These are phyloP conservation scores for Dioctria rufipes DNA, from an alignment of 2,888 invertebrate genomes.

Conservation along the genomic window DNA sequence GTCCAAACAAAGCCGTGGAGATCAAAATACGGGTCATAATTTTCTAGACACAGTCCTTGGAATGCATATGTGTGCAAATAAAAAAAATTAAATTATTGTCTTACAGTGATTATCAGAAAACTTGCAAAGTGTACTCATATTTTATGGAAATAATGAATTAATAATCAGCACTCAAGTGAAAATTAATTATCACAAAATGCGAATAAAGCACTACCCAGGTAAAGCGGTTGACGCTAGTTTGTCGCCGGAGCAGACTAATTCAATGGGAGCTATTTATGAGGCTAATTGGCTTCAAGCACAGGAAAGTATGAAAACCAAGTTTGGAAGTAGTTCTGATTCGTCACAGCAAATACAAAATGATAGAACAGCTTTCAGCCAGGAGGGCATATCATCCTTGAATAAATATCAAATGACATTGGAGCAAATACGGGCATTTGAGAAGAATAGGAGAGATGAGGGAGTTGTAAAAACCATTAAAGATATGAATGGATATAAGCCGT, in stretches of 20 bases:
- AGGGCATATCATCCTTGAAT: conserved; percentile 71
- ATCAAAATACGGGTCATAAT: no score
- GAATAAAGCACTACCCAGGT: conserved; percentile 88
- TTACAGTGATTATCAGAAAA: no score
- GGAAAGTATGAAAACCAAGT: conserved; percentile 60
- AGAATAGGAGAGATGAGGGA: conserved; percentile 68
- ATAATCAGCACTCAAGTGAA: not conserved
- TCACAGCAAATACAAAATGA: conserved; percentile 4
- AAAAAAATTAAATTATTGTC: no score
- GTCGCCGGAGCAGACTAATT: conserved; percentile 79
- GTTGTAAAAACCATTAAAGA: conserved; percentile 76
- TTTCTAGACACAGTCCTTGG: no score
- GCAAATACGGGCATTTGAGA: conserved; percentile 73
- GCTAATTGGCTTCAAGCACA: conserved; percentile 88
- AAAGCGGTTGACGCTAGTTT: conserved; percentile 81
- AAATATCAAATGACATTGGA: conserved; percentile 76
- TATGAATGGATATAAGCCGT: conserved; percentile 77
- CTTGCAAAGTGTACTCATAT: no score
- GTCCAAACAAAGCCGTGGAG: no score
- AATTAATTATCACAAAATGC: conserved; percentile 71
- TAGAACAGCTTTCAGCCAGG: conserved; percentile 61
- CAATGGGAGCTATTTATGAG: conserved; percentile 85
- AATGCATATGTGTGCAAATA: no score
- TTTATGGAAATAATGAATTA: no score
- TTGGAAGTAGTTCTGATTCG: conserved; percentile 44